Evolutionary conservation across 2,113 vertebrate genomes (phyloP).

Genomic region (Etheostoma spectabile): DNA sequence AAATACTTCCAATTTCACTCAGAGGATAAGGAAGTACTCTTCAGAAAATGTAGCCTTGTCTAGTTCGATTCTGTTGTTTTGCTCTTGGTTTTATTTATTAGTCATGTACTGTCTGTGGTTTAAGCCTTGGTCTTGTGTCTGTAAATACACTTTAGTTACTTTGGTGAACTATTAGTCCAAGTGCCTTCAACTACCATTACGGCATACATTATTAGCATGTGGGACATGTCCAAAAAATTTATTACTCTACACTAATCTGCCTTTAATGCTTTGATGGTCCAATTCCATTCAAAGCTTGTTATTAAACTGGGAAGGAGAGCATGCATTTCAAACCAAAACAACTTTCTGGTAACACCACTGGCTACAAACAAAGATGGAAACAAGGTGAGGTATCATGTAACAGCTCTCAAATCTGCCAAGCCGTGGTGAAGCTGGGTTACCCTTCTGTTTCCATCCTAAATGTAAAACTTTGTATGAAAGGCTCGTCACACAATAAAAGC

Average conservation of each 20-base stretch:
- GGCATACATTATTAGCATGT: neutral
- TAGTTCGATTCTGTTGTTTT: no score
- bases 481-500: constrained; percentile 17
- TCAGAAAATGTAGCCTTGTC: neutral
- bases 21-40: neutral
- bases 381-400: neutral
- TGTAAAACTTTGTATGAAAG: constrained; percentile 26
- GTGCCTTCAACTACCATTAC: neutral
- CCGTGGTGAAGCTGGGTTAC: neutral
- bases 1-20: neutral
- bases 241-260: neutral
- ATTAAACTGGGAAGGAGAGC: neutral
- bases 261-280: neutral
- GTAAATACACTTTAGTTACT: neutral
- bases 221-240: neutral
- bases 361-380: neutral
- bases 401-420: neutral
- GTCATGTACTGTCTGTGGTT: neutral
- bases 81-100: neutral
- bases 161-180: neutral
- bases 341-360: neutral
- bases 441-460: constrained; percentile 22
- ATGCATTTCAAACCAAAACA: neutral
- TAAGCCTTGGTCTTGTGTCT: neutral
- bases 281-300: neutral